These are phyloP conservation scores for Drosophila subquinaria DNA, from an alignment of 2,888 invertebrate species.

Conservation along the genomic window DNA sequence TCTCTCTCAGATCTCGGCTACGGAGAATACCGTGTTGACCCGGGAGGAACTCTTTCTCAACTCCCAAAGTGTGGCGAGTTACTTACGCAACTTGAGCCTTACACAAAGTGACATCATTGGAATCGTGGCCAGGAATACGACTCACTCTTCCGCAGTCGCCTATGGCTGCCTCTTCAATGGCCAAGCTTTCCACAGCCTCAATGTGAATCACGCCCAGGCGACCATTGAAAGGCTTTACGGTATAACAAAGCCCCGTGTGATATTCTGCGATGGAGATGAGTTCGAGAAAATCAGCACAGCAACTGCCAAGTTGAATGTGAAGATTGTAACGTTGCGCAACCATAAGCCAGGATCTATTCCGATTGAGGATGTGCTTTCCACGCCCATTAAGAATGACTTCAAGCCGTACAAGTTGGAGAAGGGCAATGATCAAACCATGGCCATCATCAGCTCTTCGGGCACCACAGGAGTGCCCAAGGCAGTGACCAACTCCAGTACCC, in stretches of 20 bases:
- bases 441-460: conserved; percentile 80
- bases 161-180: conserved; percentile 69
- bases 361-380: conserved; percentile 40
- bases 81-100: conserved; percentile 54
- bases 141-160: conserved; percentile 62
- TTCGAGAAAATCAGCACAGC: conserved; percentile 41
- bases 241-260: conserved; percentile 58
- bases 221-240: conserved; percentile 50
- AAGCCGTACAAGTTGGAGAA: conserved; percentile 55
- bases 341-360: conserved; percentile 25
- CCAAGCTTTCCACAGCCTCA: conserved; percentile 59
- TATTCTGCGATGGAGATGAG: conserved; percentile 58
- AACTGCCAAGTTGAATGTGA: conserved; percentile 28
- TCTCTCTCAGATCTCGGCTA: conserved; percentile 53
- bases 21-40: conserved; percentile 54
- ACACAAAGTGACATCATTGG: conserved; percentile 64
- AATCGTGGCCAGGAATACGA: conserved; percentile 66
- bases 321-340: conserved; percentile 44
- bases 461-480: conserved; percentile 79
- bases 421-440: conserved; percentile 70
- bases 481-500: conserved; percentile 43
- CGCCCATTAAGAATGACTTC: conserved; percentile 37
- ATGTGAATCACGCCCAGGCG: conserved; percentile 29
- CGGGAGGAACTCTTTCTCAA: conserved; percentile 50
- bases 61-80: conserved; percentile 61